Evolutionary conservation across 1,140 invertebrate genomes (phyloP).

Genomic region (Drosophila leontia): DNA sequence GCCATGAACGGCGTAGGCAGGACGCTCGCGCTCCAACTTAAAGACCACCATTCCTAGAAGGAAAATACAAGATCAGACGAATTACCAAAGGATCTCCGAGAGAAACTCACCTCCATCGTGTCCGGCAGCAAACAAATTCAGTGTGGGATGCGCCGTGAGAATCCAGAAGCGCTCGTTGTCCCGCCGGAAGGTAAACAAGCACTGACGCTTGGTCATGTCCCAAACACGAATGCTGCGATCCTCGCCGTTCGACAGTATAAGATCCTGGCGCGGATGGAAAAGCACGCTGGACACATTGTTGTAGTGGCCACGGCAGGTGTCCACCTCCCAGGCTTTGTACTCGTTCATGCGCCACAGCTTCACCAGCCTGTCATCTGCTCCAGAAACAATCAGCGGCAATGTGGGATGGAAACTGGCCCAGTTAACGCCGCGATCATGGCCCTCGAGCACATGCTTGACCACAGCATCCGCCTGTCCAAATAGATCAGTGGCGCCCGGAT

Average conservation of each 20-base stretch:
- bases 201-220: conserved; percentile 99
- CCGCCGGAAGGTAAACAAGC: conserved; percentile 96
- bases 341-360: conserved; percentile 99
- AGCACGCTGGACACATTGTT: conserved; percentile 99
- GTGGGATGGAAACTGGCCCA: conserved; percentile 99
- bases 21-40: conserved; percentile 96
- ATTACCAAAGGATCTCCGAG: not conserved
- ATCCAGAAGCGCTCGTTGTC: conserved; percentile 99
- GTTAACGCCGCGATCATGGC: conserved; percentile 98
- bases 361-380: conserved; percentile 98
- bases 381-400: conserved; percentile 97
- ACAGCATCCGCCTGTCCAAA: conserved; percentile 99
- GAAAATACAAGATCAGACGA: not conserved
- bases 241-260: conserved; percentile 98
- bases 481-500: conserved; percentile 95
- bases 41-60: conserved; percentile 88
- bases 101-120: conserved; percentile 96
- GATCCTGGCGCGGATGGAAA: conserved; percentile 98
- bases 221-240: conserved; percentile 99
- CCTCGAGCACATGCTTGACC: conserved; percentile 99
- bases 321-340: conserved; percentile 99
- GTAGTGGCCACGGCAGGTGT: conserved; percentile 99
- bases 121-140: conserved; percentile 95
- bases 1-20: conserved; percentile 96
- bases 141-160: conserved; percentile 94